phyloP scores from a whole-genome alignment of 1,140 invertebrate genomes.

The Philaenus spumarius region DNA sequence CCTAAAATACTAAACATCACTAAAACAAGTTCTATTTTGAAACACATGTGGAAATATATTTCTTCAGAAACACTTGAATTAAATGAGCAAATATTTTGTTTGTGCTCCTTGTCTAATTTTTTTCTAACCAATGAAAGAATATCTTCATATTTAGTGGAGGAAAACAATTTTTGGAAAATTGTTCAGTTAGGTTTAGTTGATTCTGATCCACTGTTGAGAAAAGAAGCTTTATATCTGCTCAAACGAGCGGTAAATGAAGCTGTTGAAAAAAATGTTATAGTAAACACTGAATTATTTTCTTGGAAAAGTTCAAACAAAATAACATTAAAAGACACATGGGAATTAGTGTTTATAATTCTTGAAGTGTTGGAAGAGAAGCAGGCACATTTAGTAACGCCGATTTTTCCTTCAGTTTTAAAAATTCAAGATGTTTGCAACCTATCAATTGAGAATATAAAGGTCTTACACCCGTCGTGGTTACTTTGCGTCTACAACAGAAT shows the following conservation, averaged over 20 bases:
- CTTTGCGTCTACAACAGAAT: slow-evolving; percentile 40
- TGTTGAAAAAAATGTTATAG: background rate
- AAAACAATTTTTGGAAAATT: slow-evolving; percentile 22
- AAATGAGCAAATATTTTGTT: slow-evolving; percentile 1
- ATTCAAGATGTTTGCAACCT: slow-evolving; percentile 30
- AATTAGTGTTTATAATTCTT: slow-evolving; percentile 43
- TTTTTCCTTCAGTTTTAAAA: slow-evolving; percentile 38
- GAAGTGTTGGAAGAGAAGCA: slow-evolving; percentile 55
- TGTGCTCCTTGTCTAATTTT: slow-evolving; percentile 10
- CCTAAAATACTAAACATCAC: too few species aligned
- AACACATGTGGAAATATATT: too few species aligned
- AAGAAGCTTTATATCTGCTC: slow-evolving; percentile 38
- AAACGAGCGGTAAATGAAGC: slow-evolving; percentile 34
- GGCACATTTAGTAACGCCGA: slow-evolving; percentile 49
- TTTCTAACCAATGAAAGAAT: background rate
- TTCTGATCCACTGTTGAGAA: slow-evolving; percentile 27
- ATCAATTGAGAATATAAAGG: slow-evolving; percentile 28
- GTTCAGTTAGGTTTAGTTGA: slow-evolving; percentile 21
- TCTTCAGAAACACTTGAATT: too few species aligned
- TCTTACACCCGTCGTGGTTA: slow-evolving; percentile 38
- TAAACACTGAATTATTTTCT: slow-evolving; percentile 21
- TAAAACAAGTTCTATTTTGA: too few species aligned
- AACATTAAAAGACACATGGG: slow-evolving; percentile 30
- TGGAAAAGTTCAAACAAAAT: slow-evolving; percentile 3
- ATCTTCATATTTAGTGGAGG: slow-evolving; percentile 3